phyloP scores from a whole-genome alignment of 2,113 vertebrate genomes.

The Epinephelus cyanopodus region DNA sequence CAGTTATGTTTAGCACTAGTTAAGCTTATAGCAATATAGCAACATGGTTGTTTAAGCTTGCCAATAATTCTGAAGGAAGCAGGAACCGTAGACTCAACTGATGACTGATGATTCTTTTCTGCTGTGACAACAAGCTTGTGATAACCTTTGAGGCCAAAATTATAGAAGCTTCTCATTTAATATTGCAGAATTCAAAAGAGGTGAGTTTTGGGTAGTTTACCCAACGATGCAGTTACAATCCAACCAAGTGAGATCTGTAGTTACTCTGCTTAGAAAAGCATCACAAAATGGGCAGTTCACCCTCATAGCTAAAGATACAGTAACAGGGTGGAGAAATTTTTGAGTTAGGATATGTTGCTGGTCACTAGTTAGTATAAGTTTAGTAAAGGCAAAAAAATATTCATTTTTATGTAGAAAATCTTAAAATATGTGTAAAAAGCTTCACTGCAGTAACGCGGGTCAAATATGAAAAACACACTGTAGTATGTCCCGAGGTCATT shows the following conservation, averaged over 20 bases:
- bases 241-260: neutral
- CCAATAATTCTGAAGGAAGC: neutral
- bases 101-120: neutral
- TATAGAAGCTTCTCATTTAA: neutral
- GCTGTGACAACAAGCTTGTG: neutral
- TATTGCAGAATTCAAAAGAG: neutral
- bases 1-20: neutral
- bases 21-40: neutral
- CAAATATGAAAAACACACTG: neutral
- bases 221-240: neutral
- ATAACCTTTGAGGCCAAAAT: neutral
- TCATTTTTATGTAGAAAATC: neutral
- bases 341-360: neutral
- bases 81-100: neutral
- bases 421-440: neutral
- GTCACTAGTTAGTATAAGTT: neutral
- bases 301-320: neutral
- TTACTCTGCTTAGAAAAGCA: neutral
- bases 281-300: neutral
- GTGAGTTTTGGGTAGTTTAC: neutral
- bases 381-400: neutral
- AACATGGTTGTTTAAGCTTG: neutral
- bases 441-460: neutral
- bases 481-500: constrained; percentile 1
- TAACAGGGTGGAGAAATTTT: neutral